phyloP scores from a whole-genome alignment of 2,888 invertebrate genomes.

The Octodonta nipae region DNA sequence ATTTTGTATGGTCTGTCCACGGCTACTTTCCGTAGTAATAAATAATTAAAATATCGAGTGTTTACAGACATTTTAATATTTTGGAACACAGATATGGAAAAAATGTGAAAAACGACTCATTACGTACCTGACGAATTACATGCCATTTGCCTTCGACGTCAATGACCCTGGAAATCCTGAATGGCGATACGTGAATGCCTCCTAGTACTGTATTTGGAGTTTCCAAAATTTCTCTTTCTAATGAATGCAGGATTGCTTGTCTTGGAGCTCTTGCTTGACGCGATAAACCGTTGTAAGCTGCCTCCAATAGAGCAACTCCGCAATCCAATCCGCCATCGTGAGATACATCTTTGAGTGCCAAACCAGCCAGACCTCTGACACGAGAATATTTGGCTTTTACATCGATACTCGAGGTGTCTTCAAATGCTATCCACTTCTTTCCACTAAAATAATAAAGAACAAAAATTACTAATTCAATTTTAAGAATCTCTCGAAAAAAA shows the following conservation, averaged over 20 bases:
- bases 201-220: slow-evolving; percentile 39
- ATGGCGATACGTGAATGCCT: slow-evolving; percentile 55
- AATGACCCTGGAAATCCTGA: slow-evolving; percentile 57
- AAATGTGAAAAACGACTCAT: not conserved
- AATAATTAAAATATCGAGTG: too few species aligned
- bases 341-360: slow-evolving; percentile 47
- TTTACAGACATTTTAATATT: too few species aligned
- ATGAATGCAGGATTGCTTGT: slow-evolving; percentile 48
- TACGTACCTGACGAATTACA: slow-evolving; percentile 48
- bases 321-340: slow-evolving; percentile 40
- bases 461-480: too few species aligned
- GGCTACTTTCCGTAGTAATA: too few species aligned
- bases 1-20: too few species aligned
- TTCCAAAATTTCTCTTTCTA: slow-evolving; percentile 49
- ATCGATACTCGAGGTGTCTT: slow-evolving; percentile 56
- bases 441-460: too few species aligned
- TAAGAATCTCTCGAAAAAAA: too few species aligned
- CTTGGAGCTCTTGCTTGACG: slow-evolving; percentile 50
- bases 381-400: slow-evolving; percentile 66
- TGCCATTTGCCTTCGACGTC: slow-evolving; percentile 61
- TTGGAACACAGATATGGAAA: too few species aligned
- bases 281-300: slow-evolving; percentile 41
- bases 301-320: slow-evolving; percentile 38
- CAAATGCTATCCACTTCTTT: slow-evolving; percentile 62
- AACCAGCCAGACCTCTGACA: slow-evolving; percentile 55